phyloP scores from a whole-genome alignment of 1,140 invertebrate species.

The Drosophila pectinifera region DNA sequence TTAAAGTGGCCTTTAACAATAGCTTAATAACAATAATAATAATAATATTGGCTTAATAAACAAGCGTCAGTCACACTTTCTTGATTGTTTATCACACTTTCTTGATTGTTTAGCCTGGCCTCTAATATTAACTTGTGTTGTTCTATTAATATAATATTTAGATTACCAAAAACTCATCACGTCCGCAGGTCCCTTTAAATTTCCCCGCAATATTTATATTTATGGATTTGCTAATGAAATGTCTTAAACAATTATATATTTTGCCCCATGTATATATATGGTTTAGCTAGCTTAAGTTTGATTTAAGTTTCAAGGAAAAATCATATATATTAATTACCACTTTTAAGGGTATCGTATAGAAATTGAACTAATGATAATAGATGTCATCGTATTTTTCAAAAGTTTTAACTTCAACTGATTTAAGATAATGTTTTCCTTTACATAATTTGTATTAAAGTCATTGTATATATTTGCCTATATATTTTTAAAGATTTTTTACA shows the following conservation, averaged over 20 bases:
- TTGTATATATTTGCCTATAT: too few species aligned
- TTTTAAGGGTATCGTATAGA: too few species aligned
- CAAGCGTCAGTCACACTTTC: constrained; percentile 3
- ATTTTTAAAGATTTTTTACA: too few species aligned
- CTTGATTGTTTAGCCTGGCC: not conserved
- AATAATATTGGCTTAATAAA: not conserved
- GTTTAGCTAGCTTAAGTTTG: constrained; percentile 2
- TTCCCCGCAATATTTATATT: not conserved
- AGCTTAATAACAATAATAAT: too few species aligned
- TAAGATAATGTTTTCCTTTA: too few species aligned
- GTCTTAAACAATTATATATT: not conserved
- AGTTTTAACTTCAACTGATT: too few species aligned
- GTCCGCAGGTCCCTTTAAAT: not conserved
- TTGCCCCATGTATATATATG: constrained; percentile 1
- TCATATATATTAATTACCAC: too few species aligned
- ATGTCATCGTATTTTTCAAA: too few species aligned
- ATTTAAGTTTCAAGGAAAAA: not conserved
- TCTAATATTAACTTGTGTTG: not conserved
- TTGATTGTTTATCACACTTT: not conserved
- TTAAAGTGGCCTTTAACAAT: not conserved
- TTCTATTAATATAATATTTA: not conserved
- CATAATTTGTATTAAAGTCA: too few species aligned
- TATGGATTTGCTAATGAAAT: constrained; percentile 18
- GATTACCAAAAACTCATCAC: not conserved
- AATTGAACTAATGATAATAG: too few species aligned